Evolutionary conservation across 1,140 invertebrate species (phyloP), one percentile per base, ranked within the genome.

Genomic region (Neodiprion fabricii): DNA sequence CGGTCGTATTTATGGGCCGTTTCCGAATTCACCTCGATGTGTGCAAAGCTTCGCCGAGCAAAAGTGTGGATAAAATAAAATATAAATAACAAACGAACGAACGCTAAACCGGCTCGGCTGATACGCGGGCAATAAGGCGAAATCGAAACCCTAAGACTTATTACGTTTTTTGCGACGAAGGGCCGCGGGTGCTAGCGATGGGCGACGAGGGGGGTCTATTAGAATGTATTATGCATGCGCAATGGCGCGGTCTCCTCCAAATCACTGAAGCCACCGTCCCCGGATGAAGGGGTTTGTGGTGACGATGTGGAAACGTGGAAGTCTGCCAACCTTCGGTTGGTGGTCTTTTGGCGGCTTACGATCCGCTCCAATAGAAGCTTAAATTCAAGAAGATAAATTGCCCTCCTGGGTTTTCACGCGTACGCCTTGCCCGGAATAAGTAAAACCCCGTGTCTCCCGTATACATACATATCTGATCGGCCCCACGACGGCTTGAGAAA

Each of bases 141-240:
- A 61, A 61, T 61, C 53, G 53, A 12, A 14, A 9, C 53, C 28
- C 28, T 61, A 61, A 17, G 53, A 61, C 11, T 61, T 61, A 40
- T 61, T 61, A 61, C 4, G 53, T 17, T 61, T 40, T 61, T 61
- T 17, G 53, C 53, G n/a, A 12, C 11, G 53, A 12, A 61, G 7
- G 11, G 53, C 53, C 9, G 53, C 28, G 28, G 28, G 28, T 40
- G 28, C 28, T 40, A 40, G 28, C 28, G 28, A 5, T 40, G 67
- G 70, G 72, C 21, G 70, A 67, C 61, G 48, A 48, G 71, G 67
- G 70, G 74, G 79, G 74, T 79, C 81, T 82, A 84, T 84, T 84
- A 84, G 77, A 82, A 83, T 85, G 80, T 83, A 84, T 85, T 82
- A 84, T 85, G 82, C 82, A 85, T 84, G 79, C 79, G 79, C 80